phyloP scores from a whole-genome alignment of 2,888 invertebrate species.

The Aphodius sticticus region DNA sequence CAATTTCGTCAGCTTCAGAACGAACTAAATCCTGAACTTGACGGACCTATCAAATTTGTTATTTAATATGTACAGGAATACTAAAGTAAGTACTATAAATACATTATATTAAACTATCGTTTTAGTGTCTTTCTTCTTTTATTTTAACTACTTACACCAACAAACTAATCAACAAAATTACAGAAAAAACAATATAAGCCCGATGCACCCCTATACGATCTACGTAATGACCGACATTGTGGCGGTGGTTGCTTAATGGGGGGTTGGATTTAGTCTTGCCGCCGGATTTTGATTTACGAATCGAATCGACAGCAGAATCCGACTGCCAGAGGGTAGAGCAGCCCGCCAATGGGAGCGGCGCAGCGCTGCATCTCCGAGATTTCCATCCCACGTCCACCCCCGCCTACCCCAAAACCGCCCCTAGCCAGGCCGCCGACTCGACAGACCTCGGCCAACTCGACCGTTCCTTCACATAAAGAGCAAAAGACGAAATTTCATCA shows the following conservation, averaged over 20 bases:
- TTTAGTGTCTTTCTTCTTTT: no score
- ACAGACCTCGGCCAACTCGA: not conserved
- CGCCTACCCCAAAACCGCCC: slow-evolving; percentile 7
- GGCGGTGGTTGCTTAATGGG: slow-evolving; percentile 9
- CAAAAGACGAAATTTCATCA: slow-evolving; percentile 21
- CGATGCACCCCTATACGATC: not conserved
- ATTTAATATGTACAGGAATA: no score
- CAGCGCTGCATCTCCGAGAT: slow-evolving; percentile 14
- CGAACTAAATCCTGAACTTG: no score
- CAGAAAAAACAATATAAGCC: not conserved
- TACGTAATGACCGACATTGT: not conserved
- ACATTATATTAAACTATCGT: no score
- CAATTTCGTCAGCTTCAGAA: no score
- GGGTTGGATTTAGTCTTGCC: slow-evolving; percentile 34
- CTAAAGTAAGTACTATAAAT: no score
- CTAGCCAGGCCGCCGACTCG: not conserved
- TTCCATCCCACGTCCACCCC: slow-evolving; percentile 6
- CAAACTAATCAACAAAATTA: not conserved
- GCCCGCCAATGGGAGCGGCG: slow-evolving; percentile 52
- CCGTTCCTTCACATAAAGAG: not conserved
- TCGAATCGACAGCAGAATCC: slow-evolving; percentile 60
- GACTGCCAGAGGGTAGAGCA: slow-evolving; percentile 54
- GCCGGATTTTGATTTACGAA: slow-evolving; percentile 61
- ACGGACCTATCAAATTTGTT: no score
- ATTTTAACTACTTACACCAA: not conserved